phyloP scores from a whole-genome alignment of 2,888 invertebrate genomes.

The Drosophila imparisetae region DNA sequence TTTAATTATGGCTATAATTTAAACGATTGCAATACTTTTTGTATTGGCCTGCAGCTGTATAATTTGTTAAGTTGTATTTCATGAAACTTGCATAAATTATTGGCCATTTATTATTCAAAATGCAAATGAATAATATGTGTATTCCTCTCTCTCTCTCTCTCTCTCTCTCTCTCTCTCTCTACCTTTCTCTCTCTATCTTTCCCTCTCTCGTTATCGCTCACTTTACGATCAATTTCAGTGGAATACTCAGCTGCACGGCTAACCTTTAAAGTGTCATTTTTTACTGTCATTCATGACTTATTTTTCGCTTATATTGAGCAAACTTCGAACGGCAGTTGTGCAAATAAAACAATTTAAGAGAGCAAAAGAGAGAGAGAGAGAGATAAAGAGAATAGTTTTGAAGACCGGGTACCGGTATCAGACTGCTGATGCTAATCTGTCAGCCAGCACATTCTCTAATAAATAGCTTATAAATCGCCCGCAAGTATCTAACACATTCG shows the following conservation, averaged over 20 bases:
- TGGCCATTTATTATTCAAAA: conserved; percentile 27
- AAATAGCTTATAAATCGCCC: conserved; percentile 66
- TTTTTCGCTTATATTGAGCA: conserved; percentile 37
- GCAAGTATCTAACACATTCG: conserved; percentile 59
- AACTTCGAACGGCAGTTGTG: conserved; percentile 61
- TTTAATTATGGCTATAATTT: conserved; percentile 43
- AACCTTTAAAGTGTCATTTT: conserved; percentile 64
- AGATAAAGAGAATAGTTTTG: conserved; percentile 1
- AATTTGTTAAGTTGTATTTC: conserved; percentile 21
- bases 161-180: neutral
- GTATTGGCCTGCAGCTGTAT: conserved; percentile 35
- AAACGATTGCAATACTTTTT: conserved; percentile 24
- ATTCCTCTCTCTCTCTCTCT: neutral
- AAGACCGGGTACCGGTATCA: conserved; percentile 37
- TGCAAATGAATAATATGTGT: conserved; percentile 18
- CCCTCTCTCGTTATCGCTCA: neutral
- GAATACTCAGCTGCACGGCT: conserved; percentile 34
- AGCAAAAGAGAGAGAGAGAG: conserved; percentile 12
- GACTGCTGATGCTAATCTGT: conserved; percentile 40
- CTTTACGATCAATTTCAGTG: conserved; percentile 30
- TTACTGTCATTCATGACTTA: conserved; percentile 49
- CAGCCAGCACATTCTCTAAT: conserved; percentile 57
- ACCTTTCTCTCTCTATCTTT: neutral
- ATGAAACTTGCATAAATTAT: conserved; percentile 18
- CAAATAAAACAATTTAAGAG: conserved; percentile 45